Conservation (phyloP, 2,888 invertebrate genomes). For the Amorpha juglandis region DNA sequence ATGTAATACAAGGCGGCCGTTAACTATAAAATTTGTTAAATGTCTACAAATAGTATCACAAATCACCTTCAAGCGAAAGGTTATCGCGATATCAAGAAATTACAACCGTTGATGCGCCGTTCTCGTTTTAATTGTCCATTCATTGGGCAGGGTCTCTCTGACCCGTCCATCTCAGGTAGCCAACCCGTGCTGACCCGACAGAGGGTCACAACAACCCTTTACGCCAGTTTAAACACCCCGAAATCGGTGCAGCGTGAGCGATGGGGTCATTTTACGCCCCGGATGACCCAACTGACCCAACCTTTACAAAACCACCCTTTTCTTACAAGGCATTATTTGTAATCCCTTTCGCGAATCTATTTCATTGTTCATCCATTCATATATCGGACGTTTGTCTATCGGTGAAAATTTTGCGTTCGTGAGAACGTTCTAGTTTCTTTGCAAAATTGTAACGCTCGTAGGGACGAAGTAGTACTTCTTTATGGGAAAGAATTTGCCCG, state of each 20-base stretch:
- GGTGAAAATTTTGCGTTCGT: constrained; percentile 80
- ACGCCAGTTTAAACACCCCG: constrained; percentile 78
- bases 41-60: constrained; percentile 31
- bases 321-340: constrained; percentile 84
- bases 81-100: constrained; percentile 76
- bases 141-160: constrained; percentile 65
- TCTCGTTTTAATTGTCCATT: constrained; percentile 81
- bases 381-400: constrained; percentile 65
- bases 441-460: constrained; percentile 77
- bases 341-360: constrained; percentile 85
- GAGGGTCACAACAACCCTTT: constrained; percentile 79
- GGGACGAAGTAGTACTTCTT: constrained; percentile 57
- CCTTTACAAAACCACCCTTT: constrained; percentile 73
- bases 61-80: constrained; percentile 61
- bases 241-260: constrained; percentile 81
- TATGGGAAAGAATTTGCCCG: constrained; percentile 71
- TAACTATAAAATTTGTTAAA: not conserved
- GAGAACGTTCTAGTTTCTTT: constrained; percentile 82
- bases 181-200: constrained; percentile 77
- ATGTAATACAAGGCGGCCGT: not conserved
- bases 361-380: constrained; percentile 74
- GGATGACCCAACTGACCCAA: constrained; percentile 79
- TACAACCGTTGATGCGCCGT: constrained; percentile 69
- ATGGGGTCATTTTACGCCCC: constrained; percentile 79
- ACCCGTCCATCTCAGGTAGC: constrained; percentile 71